Evolutionary conservation across 2,888 invertebrate genomes (phyloP).

Genomic region (Leptinotarsa peninsularis): DNA sequence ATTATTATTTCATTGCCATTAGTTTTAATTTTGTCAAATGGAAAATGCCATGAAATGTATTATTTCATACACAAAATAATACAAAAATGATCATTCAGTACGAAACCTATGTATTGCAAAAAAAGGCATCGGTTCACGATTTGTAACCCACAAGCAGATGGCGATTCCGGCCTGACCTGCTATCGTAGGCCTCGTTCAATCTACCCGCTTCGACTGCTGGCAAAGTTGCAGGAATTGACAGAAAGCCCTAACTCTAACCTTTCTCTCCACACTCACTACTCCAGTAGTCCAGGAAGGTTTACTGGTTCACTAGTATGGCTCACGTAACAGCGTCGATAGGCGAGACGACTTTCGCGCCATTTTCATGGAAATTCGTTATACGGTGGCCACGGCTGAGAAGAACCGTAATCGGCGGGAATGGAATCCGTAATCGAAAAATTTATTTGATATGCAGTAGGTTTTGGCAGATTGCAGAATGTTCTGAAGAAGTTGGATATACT

Average conservation of each 20-base stretch:
- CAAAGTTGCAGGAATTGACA: slow-evolving; percentile 46
- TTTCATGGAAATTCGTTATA: slow-evolving; percentile 28
- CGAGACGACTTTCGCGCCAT: slow-evolving; percentile 26
- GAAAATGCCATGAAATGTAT: too few species aligned
- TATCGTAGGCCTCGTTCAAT: slow-evolving; percentile 27
- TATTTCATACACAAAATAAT: too few species aligned
- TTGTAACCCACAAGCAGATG: background rate
- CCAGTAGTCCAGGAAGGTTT: slow-evolving; percentile 42
- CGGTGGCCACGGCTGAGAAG: background rate
- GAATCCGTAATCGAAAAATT: background rate
- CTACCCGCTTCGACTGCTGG: slow-evolving; percentile 37
- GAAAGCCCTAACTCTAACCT: slow-evolving; percentile 44
- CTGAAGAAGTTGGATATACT: too few species aligned
- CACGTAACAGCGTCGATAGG: slow-evolving; percentile 12
- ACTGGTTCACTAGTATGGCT: slow-evolving; percentile 41
- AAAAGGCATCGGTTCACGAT: background rate
- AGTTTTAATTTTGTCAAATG: too few species aligned
- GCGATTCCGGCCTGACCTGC: slow-evolving; percentile 27
- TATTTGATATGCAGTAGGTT: background rate
- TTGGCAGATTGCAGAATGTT: too few species aligned
- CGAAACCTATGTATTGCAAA: too few species aligned
- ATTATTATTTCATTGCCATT: too few species aligned
- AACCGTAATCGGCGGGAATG: background rate
- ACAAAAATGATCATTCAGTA: too few species aligned
- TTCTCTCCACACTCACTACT: slow-evolving; percentile 39